A percentile compares a stretch with the other conserved stretches of the same genome.
These are phyloP conservation scores for Pimephales promelas DNA, from an alignment of 2,113 vertebrate genomes.

Conservation along the genomic window DNA sequence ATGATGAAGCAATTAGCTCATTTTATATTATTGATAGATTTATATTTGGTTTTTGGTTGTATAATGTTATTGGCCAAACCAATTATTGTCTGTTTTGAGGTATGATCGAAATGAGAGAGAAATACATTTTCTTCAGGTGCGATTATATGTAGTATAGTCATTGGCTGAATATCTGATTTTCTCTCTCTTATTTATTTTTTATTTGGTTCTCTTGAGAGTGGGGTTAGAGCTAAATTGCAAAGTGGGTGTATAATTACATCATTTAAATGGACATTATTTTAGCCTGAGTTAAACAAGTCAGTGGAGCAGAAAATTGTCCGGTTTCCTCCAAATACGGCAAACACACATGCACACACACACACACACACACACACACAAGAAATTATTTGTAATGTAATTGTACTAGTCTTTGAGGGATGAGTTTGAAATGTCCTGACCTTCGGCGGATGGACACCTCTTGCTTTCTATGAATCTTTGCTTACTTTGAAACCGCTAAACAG, in stretches of 20 bases:
- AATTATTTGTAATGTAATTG: slow-evolving; percentile 43
- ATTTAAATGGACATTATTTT: slow-evolving; percentile 85
- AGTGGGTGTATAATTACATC: slow-evolving; percentile 82
- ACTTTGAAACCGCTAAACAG: neutral
- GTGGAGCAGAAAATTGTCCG: slow-evolving; percentile 84
- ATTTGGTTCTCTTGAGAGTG: slow-evolving; percentile 69
- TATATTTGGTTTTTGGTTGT: neutral
- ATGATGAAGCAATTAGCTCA: neutral
- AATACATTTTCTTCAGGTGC: neutral
- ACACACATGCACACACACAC: slow-evolving; percentile 65
- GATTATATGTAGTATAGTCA: neutral
- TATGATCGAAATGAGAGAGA: neutral
- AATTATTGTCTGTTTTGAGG: neutral
- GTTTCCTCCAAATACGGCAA: slow-evolving; percentile 75
- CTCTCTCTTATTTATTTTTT: slow-evolving; percentile 38
- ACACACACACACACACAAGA: slow-evolving; percentile 43
- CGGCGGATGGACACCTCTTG: neutral
- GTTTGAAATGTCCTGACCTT: slow-evolving; percentile 20
- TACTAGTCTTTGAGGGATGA: slow-evolving; percentile 34
- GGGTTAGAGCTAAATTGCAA: slow-evolving; percentile 73
- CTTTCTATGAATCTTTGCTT: slow-evolving; percentile 10
- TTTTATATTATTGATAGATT: neutral
- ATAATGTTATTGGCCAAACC: neutral
- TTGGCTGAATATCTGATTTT: slow-evolving; percentile 55
- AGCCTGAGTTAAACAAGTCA: slow-evolving; percentile 79